These are phyloP conservation scores for Macaca mulatta DNA, from an alignment of 2,113 vertebrate genomes.

Conservation along the genomic window DNA sequence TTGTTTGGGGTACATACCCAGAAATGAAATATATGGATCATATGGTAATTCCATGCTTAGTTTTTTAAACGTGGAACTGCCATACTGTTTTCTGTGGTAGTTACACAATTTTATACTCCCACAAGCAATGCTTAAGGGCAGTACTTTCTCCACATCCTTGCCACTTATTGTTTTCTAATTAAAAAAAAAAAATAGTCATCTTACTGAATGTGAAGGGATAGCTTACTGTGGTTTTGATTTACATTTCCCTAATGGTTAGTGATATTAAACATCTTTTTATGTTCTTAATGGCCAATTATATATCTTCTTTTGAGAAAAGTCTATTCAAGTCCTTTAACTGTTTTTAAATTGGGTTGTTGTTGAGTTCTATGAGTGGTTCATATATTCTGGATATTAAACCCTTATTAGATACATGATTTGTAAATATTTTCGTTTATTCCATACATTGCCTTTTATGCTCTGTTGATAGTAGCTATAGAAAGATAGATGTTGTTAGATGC, in stretches of 20 bases:
- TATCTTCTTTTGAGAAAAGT: background rate
- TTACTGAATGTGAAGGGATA: background rate
- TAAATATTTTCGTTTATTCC: background rate
- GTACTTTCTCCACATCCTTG: background rate
- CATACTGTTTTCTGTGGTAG: background rate
- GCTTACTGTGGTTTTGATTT: background rate
- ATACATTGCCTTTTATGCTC: background rate
- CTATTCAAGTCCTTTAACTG: background rate
- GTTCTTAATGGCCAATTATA: background rate
- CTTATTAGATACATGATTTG: background rate
- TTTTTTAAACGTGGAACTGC: background rate
- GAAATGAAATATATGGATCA: background rate
- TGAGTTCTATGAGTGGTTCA: background rate
- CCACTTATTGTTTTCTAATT: background rate
- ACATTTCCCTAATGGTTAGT: background rate
- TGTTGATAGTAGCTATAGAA: background rate
- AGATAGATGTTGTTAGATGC: background rate
- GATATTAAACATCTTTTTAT: background rate
- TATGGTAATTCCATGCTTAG: background rate
- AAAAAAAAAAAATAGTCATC: too few relatives aligned
- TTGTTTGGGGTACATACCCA: background rate
- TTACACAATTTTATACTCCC: background rate
- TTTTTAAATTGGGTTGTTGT: background rate
- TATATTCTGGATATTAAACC: background rate
- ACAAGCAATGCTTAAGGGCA: background rate